phyloP scores from a whole-genome alignment of 2,113 vertebrate genomes.

The Calidris pugnax region DNA sequence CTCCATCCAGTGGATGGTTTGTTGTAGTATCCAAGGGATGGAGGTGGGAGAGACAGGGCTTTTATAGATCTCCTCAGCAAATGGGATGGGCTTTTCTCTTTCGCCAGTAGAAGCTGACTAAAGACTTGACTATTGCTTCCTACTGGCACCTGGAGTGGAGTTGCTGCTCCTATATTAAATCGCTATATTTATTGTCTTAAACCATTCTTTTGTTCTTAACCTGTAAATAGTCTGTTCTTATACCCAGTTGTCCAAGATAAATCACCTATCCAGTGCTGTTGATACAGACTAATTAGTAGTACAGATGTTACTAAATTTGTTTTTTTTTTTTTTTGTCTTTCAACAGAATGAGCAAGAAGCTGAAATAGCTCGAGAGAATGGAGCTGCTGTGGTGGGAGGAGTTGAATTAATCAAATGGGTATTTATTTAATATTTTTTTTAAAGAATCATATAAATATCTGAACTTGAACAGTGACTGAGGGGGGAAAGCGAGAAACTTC shows the following conservation, averaged over 20 bases:
- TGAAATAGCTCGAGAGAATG: conserved; percentile 78
- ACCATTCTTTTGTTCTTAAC: background rate
- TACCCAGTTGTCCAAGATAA: background rate
- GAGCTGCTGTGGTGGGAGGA: conserved; percentile 86
- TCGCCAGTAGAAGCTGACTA: background rate
- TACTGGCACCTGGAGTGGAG: background rate
- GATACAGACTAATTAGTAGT: background rate
- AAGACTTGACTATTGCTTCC: background rate
- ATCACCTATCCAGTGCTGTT: background rate
- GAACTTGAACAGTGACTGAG: background rate
- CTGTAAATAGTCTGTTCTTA: background rate
- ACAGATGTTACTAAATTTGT: background rate
- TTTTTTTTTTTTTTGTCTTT: background rate
- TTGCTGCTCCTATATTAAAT: background rate
- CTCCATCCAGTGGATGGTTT: background rate
- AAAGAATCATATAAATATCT: rapidly evolving
- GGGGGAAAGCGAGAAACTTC: background rate
- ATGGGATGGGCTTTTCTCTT: background rate
- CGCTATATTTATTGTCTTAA: background rate
- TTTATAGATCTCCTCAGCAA: background rate
- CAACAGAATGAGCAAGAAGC: conserved; percentile 81
- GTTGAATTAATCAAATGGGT: conserved; percentile 86
- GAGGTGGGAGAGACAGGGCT: no score
- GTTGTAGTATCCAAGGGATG: background rate
- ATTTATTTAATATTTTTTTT: background rate